These are phyloP conservation scores for Hyperoplus lanceolatus DNA, from an alignment of 2,797 vertebrate genomes.

Conservation along the genomic window DNA sequence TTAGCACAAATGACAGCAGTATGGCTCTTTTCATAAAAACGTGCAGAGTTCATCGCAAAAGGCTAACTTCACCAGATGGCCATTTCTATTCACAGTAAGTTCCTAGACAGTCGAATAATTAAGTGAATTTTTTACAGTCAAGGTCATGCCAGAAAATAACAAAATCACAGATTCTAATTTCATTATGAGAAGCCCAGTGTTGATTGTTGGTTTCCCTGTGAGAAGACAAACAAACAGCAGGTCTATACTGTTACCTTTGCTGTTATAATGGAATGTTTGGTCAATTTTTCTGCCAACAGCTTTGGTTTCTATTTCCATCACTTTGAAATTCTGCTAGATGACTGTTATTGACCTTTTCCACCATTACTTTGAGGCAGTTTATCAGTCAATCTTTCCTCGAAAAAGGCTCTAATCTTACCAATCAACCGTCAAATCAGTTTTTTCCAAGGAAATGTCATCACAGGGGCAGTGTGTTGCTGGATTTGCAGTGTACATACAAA, in stretches of 20 bases:
- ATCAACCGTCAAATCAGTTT: background rate
- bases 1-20: background rate
- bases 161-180: constrained; percentile 53
- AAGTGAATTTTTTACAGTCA: constrained; percentile 22
- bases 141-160: constrained; percentile 19
- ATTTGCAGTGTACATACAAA: background rate
- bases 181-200: constrained; percentile 35
- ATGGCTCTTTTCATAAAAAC: constrained; percentile 13
- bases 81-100: constrained; percentile 41
- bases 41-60: constrained; percentile 38
- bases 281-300: constrained; percentile 59
- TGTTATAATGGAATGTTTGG: constrained; percentile 67
- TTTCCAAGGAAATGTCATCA: background rate
- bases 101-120: constrained; percentile 39
- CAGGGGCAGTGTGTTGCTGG: background rate
- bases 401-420: background rate
- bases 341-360: constrained; percentile 11
- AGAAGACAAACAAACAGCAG: constrained; percentile 49
- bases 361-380: constrained; percentile 5
- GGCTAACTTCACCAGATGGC: constrained; percentile 66
- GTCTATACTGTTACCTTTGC: constrained; percentile 38
- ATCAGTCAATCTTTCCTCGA: constrained; percentile 8
- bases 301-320: constrained; percentile 45
- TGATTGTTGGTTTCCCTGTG: constrained; percentile 39
- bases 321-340: constrained; percentile 5